Conservation (phyloP, 92 coral and sea anemone genomes). For the Pocillopora grandis region DNA sequence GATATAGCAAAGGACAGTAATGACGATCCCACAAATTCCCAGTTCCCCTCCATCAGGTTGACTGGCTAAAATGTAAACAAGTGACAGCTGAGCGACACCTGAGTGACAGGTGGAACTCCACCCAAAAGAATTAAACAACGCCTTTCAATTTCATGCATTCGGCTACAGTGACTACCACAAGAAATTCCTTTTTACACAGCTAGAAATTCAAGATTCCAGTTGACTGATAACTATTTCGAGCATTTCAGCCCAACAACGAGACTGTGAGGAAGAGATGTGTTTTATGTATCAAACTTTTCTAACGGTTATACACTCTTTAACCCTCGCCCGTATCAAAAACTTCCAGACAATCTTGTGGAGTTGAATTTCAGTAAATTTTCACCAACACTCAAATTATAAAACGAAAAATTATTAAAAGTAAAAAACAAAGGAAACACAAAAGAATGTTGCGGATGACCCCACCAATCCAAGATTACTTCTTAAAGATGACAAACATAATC, state of each 20-base stretch:
- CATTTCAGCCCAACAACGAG: background rate
- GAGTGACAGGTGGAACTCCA: slow-evolving; percentile 36
- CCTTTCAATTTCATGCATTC: background rate
- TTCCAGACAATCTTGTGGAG: no score
- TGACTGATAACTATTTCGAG: background rate
- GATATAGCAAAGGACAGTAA: slow-evolving; percentile 76
- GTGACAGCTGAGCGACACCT: slow-evolving; percentile 30
- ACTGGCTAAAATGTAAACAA: slow-evolving; percentile 63
- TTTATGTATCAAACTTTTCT: no score
- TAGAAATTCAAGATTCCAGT: background rate
- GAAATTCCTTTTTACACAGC: background rate
- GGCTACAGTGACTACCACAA: background rate
- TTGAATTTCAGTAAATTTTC: no score
- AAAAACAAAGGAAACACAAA: background rate
- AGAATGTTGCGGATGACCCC: background rate
- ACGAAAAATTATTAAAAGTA: background rate
- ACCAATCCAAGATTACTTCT: background rate
- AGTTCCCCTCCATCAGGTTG: slow-evolving; percentile 91
- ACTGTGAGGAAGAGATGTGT: no score
- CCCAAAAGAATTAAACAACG: slow-evolving; percentile 27
- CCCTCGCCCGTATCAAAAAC: no score
- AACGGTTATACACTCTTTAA: no score
- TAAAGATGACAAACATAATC: background rate
- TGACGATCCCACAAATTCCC: slow-evolving; percentile 81
- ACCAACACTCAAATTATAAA: no score